These are phyloP conservation scores for Glossophaga mutica DNA, from an alignment of 2,797 vertebrate species.

Conservation along the genomic window DNA sequence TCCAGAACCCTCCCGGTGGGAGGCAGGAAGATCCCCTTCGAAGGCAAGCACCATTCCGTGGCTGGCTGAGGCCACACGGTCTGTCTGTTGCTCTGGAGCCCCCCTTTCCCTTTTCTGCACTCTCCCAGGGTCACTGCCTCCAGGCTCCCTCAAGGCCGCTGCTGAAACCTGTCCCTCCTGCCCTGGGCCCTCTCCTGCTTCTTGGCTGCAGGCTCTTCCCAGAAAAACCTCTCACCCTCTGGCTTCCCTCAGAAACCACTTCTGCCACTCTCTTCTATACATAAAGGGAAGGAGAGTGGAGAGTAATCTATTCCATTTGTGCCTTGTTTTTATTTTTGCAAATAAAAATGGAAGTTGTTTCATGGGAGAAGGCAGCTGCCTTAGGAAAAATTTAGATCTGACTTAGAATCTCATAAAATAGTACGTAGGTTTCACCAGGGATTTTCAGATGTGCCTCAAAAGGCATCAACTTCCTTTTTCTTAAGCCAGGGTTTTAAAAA, in stretches of 20 bases:
- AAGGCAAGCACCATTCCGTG: background rate
- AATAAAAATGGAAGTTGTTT: conserved; percentile 32
- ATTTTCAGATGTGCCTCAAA: background rate
- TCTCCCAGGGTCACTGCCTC: background rate
- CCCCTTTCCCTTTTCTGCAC: background rate
- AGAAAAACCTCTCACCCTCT: background rate
- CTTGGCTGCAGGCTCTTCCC: background rate
- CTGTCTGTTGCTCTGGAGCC: background rate
- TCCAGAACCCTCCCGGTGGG: background rate
- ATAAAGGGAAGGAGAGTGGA: background rate
- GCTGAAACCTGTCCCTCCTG: background rate
- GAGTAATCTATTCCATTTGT: background rate
- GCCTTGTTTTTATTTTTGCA: conserved; percentile 42
- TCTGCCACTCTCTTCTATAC: background rate
- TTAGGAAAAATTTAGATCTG: background rate
- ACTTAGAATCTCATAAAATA: background rate
- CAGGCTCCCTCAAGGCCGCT: background rate
- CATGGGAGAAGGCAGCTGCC: background rate
- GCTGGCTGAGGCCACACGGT: rapidly evolving
- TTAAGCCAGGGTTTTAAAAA: background rate
- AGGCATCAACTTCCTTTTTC: background rate
- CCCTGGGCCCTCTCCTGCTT: background rate
- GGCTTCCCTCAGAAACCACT: background rate
- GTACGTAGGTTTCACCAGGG: background rate
- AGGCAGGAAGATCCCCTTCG: no score